phyloP scores from a whole-genome alignment of 2,888 invertebrate genomes.

The Chironomus tentans region DNA sequence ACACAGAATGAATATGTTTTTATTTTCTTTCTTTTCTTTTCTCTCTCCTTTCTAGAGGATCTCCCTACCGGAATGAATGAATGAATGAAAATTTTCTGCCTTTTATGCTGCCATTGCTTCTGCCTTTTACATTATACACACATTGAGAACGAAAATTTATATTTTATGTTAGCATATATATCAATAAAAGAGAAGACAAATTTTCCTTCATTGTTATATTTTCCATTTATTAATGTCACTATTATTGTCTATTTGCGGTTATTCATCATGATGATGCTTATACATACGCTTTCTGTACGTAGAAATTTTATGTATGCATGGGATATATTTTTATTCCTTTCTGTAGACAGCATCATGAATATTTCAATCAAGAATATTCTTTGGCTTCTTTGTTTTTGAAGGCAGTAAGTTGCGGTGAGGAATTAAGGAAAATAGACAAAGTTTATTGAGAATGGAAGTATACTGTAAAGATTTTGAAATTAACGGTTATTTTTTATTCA shows the following conservation, averaged over 20 bases:
- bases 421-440: too few species aligned
- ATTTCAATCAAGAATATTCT: neutral
- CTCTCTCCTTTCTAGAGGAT: too few species aligned
- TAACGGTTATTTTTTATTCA: too few species aligned
- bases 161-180: conserved; percentile 3
- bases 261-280: neutral
- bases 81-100: conserved; percentile 12
- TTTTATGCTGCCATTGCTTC: neutral
- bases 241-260: conserved; percentile 11
- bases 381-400: neutral
- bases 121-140: too few species aligned
- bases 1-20: neutral
- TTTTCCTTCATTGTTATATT: conserved; percentile 24
- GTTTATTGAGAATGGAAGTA: too few species aligned
- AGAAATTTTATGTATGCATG: neutral
- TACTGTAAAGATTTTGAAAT: too few species aligned
- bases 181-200: conserved; percentile 25
- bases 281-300: neutral
- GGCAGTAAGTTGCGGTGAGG: too few species aligned
- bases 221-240: conserved; percentile 23
- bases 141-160: neutral
- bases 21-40: neutral
- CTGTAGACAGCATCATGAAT: neutral
- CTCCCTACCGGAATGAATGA: neutral
- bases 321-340: neutral